Percentiles rank a stretch among this genome's conserved stretches.
These are phyloP conservation scores for Diprion similis DNA, from an alignment of 1,140 invertebrate species.

Conservation along the genomic window DNA sequence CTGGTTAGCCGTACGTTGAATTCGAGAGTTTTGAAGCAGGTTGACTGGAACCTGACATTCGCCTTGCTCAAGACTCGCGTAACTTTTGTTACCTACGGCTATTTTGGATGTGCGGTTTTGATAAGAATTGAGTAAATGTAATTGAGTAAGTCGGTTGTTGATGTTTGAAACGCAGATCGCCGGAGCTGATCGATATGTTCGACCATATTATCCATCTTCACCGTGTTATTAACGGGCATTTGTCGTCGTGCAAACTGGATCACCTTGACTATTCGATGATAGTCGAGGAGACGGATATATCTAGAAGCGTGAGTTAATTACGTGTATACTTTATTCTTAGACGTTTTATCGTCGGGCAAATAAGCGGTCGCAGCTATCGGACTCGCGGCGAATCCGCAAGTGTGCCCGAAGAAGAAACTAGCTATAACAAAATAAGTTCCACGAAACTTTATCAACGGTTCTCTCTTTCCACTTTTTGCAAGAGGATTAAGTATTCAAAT, in stretches of 20 bases:
- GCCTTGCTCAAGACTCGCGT: too few relatives aligned
- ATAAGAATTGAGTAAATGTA: too few relatives aligned
- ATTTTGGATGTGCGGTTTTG: too few relatives aligned
- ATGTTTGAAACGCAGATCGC: neutral
- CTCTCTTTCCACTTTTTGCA: too few relatives aligned
- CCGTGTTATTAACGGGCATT: neutral
- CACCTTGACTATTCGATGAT: neutral
- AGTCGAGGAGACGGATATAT: neutral
- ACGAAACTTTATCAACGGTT: too few relatives aligned
- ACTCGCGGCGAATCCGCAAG: too few relatives aligned
- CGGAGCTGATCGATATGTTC: neutral
- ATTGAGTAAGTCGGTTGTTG: neutral
- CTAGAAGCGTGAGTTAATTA: neutral
- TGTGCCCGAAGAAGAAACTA: neutral
- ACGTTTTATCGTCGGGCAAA: slow-evolving; percentile 34
- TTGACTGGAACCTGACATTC: too few relatives aligned
- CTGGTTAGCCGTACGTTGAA: too few relatives aligned
- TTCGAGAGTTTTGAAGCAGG: too few relatives aligned
- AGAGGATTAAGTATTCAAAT: too few relatives aligned
- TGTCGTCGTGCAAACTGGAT: neutral
- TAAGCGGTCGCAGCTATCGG: slow-evolving; percentile 12
- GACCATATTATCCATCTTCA: neutral
- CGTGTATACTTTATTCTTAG: slow-evolving; percentile 35
- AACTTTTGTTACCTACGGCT: too few relatives aligned
- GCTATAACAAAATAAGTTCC: neutral